Evolutionary conservation across 2,888 invertebrate genomes (phyloP), one percentile per base, ranked within the genome.

Genomic region (Dichetophora obliterata): DNA sequence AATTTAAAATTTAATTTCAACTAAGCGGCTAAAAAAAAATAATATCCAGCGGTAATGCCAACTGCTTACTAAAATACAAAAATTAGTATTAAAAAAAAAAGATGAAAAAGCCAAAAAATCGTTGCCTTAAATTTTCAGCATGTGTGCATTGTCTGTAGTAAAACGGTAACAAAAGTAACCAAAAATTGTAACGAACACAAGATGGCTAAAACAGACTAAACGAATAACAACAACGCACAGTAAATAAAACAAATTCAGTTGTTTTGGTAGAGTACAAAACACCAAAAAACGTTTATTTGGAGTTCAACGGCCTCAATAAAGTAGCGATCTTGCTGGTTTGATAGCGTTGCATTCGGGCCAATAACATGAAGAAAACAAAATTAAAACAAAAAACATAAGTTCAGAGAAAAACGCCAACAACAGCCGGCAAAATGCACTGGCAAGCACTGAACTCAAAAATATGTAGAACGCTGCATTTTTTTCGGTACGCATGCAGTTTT

Each of bases 91-190:
- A 31, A 31, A 31, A 31, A 31, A 31, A 31, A 31, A 31, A 31
- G 3, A 31, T 31, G 3, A 31, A 5, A 31, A 31, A 31, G 5
- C 31, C 31, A 3, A 31, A 31, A n/a, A 31, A 31, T 31, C 31
- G 37, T 27, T 59, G 59, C 11, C 2, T 27, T 16, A 59, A 59
- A 27, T 59, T n/a, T 59, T 59, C 5, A 24, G 59, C 9, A 19
- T 59, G 8, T 59, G 3, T 59, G 11, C 27, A 27, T 31, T 24
- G 4, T 2, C 14, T 19, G 59, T 61, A 75, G 70, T 63, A 63
- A 70, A 70, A 75, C 70, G 70, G 75, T 75, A 75, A 75, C 70
- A 75, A 37, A 70, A 70, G 11, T 48, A n/a, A 31, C 31, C 5
- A 57, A 34, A 66, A 14, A 19, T 19, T 66, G 48, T 43, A 11